Percentiles rank a stretch among this genome's conserved stretches.
These are phyloP conservation scores for Lagopus leucura DNA, from an alignment of 2,113 vertebrate species.

Conservation along the genomic window DNA sequence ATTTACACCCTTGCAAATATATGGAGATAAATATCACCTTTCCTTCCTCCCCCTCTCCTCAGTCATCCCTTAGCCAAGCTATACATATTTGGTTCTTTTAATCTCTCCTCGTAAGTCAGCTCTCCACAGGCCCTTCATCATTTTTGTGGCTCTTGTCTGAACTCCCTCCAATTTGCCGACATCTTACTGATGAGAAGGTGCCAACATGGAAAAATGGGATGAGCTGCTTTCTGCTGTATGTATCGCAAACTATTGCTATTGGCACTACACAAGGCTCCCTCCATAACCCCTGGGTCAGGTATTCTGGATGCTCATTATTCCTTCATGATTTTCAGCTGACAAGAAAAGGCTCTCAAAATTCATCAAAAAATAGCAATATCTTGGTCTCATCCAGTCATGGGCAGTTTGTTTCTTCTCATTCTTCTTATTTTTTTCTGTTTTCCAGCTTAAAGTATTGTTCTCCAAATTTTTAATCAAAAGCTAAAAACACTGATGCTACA, in stretches of 20 bases:
- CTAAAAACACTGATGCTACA: neutral
- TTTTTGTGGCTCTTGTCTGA: slow-evolving; percentile 55
- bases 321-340: neutral
- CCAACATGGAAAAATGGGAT: neutral
- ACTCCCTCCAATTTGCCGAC: neutral
- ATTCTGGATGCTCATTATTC: neutral
- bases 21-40: slow-evolving; percentile 46
- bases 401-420: neutral
- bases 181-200: neutral
- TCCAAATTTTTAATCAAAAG: neutral
- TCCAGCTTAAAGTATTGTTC: neutral
- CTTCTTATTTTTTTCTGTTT: neutral
- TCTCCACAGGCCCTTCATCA: slow-evolving; percentile 11
- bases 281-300: neutral
- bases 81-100: slow-evolving; percentile 42
- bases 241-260: neutral
- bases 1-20: slow-evolving; percentile 63
- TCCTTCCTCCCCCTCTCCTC: neutral
- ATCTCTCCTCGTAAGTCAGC: slow-evolving; percentile 46
- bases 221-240: accelerated
- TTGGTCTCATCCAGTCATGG: neutral
- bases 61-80: slow-evolving; percentile 29
- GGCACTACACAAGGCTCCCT: neutral
- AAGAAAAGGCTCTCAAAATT: neutral
- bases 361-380: neutral